Percentiles rank a stretch among this genome's conserved stretches.
Evolutionary conservation across 2,797 vertebrate genomes (phyloP).

Genomic region (Acanthurus lineatus): DNA sequence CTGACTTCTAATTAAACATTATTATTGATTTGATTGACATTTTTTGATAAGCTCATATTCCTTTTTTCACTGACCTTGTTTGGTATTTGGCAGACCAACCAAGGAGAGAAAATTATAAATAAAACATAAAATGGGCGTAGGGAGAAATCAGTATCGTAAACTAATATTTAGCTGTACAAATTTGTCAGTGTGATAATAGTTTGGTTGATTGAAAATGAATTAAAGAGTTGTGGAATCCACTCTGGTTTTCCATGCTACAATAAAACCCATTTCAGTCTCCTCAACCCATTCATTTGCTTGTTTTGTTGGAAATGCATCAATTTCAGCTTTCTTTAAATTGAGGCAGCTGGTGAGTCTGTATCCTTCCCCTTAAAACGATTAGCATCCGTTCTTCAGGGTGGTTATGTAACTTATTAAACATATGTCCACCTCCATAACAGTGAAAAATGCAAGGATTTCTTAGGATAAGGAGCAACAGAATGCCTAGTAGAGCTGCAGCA

Average conservation of each 20-base stretch:
- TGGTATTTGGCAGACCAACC: background rate
- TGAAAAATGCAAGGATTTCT: slow-evolving; percentile 40
- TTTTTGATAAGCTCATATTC: slow-evolving; percentile 11
- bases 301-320: slow-evolving; percentile 28
- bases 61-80: slow-evolving; percentile 39
- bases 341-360: slow-evolving; percentile 26
- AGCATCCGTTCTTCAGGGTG: slow-evolving; percentile 26
- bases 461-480: slow-evolving; percentile 25
- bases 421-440: slow-evolving; percentile 21
- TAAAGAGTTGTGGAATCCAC: background rate
- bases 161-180: background rate
- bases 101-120: too few species aligned
- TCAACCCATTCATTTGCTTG: background rate
- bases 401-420: slow-evolving; percentile 40
- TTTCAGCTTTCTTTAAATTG: slow-evolving; percentile 32
- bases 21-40: slow-evolving; percentile 29
- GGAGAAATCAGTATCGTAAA: slow-evolving; percentile 3
- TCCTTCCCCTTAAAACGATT: slow-evolving; percentile 26
- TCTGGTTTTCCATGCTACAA: background rate
- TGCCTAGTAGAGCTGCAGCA: background rate
- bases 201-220: slow-evolving; percentile 11
- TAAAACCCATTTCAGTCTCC: background rate
- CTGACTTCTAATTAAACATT: slow-evolving; percentile 24
- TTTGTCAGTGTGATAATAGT: background rate
- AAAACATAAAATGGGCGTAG: slow-evolving; percentile 4